Evolutionary conservation across 2,113 vertebrate species (phyloP).

Genomic region (Benthochromis sp.): DNA sequence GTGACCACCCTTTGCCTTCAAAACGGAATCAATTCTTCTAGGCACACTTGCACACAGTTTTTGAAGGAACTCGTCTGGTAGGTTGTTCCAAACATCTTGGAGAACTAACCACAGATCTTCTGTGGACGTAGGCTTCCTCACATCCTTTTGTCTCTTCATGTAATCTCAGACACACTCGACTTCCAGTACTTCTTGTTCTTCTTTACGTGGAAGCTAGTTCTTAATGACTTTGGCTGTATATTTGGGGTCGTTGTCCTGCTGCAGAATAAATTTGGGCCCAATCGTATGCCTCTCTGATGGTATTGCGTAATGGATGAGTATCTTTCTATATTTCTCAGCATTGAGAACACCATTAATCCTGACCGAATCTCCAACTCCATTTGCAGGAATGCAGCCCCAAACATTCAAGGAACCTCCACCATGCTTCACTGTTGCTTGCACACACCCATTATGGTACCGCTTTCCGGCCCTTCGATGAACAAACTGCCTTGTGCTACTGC

Average conservation of each 20-base stretch:
- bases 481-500: background rate
- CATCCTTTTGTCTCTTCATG: background rate
- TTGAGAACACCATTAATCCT: background rate
- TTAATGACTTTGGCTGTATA: background rate
- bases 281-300: background rate
- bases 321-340: background rate
- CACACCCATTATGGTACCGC: accelerated
- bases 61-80: background rate
- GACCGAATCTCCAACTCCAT: background rate
- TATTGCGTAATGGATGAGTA: accelerated
- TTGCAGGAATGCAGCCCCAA: background rate
- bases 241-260: background rate
- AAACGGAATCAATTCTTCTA: background rate
- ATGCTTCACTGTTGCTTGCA: background rate
- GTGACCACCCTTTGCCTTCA: background rate
- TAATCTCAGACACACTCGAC: background rate
- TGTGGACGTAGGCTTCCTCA: background rate
- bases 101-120: background rate
- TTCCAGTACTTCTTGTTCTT: background rate
- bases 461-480: accelerated
- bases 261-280: background rate
- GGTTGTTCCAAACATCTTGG: background rate
- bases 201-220: background rate
- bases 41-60: background rate
- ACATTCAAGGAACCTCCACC: background rate